Conservation (phyloP, 2,113 vertebrate species). For the Chamaea fasciata region DNA sequence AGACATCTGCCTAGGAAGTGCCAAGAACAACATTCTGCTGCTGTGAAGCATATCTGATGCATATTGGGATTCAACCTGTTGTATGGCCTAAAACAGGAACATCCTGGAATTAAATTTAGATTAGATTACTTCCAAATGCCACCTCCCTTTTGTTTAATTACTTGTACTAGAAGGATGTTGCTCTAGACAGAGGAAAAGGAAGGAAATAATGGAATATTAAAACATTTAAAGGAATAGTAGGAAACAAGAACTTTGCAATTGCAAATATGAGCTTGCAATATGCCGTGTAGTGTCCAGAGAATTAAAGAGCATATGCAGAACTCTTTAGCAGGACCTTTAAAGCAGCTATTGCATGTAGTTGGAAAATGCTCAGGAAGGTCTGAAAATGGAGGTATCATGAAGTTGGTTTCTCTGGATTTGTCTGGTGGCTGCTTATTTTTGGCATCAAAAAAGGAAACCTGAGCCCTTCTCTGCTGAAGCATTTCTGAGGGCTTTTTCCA, state of each 20-base stretch:
- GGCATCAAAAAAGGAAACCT: not conserved
- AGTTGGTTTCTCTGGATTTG: not conserved
- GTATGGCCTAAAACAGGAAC: not conserved
- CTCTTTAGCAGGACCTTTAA: not conserved
- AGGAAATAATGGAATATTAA: not conserved
- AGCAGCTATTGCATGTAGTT: not conserved
- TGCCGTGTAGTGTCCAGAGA: not conserved
- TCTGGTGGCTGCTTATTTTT: not conserved
- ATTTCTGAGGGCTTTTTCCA: not conserved
- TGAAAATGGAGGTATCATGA: not conserved
- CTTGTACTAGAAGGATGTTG: not conserved
- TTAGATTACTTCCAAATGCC: not conserved
- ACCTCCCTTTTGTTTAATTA: not conserved
- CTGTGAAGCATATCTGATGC: not conserved
- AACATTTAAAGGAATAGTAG: not conserved
- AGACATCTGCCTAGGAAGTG: not conserved
- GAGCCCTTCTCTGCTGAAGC: not conserved
- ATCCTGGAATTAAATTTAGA: conserved; percentile 6
- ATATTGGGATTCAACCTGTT: not conserved
- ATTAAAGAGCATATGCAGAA: not conserved
- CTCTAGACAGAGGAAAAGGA: not conserved
- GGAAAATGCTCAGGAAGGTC: not conserved
- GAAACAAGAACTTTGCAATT: not conserved
- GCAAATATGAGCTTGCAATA: not conserved
- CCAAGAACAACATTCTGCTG: not conserved